Evolutionary conservation across 1,140 invertebrate genomes (phyloP), one percentile per base, ranked within the genome.

Genomic region (Heliconius nattereri): DNA sequence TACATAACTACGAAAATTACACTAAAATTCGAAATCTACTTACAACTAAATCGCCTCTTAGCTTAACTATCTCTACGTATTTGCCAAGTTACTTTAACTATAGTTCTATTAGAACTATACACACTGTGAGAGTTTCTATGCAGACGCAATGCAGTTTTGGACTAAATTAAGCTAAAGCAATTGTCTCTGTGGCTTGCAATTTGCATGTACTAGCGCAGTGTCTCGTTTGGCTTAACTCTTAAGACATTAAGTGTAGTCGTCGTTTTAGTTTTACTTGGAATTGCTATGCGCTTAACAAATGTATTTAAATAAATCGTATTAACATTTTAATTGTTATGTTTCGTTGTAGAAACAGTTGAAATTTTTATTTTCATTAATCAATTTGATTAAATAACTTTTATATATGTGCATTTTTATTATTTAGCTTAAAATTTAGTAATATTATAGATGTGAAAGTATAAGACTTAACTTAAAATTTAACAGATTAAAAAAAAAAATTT

Each of bases 81-180:
- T 66, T 29, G 57, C 57, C 23, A 66, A 66, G 57, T 16, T 26
- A 66, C 23, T 66, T 29, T 66, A 66, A 66, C 3, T 66, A 66
- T 66, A 26, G 3, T 26, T 66, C 57, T 29, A 66, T n/a, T n/a
- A n/a, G n/a, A n/a, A n/a, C n/a, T n/a, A 29, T 66, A 35, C 7
- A 26, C n/a, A 70, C 19, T 29, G 60, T 76, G 66, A 76, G 45
- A 49, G 70, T 75, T 78, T 78, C 82, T 85, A 83, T 85, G 86
- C 85, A 89, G 85, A 88, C 85, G 86, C 54, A 70, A 81, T 86
- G 85, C 84, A 88, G 83, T 85, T 85, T 78, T 79, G 71, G 82
- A 80, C 83, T 84, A 85, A 89, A 89, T 90, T 87, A 87, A 85
- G 75, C 79, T 84, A 52, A 82, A 85, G 83, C 79, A 86, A 86